Evolutionary conservation across 1,140 invertebrate genomes (phyloP), one percentile per base, ranked within the genome.

Genomic region (Yoshiicerus persimilis): DNA sequence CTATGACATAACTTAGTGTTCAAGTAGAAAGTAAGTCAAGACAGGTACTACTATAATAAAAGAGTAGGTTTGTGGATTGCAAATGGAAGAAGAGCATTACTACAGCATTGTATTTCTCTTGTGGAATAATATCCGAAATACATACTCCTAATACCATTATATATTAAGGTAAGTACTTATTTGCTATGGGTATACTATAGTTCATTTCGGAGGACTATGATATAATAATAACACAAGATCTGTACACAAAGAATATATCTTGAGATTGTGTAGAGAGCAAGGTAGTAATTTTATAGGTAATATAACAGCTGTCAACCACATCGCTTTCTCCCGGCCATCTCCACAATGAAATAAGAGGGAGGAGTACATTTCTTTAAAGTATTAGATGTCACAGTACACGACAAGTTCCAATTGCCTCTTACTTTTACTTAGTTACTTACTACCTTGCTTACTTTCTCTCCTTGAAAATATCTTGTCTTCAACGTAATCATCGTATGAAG

Each of bases 321-420:
- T 80, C 32, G 75, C 75, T 80, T 80, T 80, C 32, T 38, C 75
- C 23, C 34, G 34, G 32, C 75, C 75, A 80, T 80, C 75, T 80
- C 75, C 75, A 80, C 75, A 80, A 80, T 80, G 75, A 80, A 80
- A 80, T 80, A 80, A 80, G 66, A 70, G 66, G 75, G 75, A 80
- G 75, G 75, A 80, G 75, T 80, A 80, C 75, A 80, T 80, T 80
- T 80, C 75, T 80, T 38, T 80, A 80, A 80, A 80, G 75, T 80
- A 80, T 80, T 34, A 80, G 75, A 38, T 80, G 75, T 80, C 75
- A 38, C 75, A 80, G 75, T 80, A 80, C 75, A 80, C 75, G 75
- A 80, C 75, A 80, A 20, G 75, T 80, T 80, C 75, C 75, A 80
- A 80, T 80, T 80, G 75, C 75, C 75, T 80, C 34, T 56, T 23